These are phyloP conservation scores for Astyanax mexicanus DNA, from an alignment of 2,797 vertebrate genomes.

Conservation along the genomic window DNA sequence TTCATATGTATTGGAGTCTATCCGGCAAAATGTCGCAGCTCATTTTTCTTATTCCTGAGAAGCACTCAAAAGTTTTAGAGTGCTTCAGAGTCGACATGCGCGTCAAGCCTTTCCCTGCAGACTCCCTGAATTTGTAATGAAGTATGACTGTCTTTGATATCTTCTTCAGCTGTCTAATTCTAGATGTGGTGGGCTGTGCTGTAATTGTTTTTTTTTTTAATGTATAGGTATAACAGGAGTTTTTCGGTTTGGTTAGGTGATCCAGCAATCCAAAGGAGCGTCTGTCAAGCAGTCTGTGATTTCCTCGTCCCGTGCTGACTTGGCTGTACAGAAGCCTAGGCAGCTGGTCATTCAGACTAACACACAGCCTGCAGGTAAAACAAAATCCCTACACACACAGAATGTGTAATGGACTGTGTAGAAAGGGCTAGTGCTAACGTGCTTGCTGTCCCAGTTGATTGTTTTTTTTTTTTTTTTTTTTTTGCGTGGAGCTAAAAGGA, in stretches of 20 bases:
- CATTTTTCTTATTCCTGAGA: slow-evolving; percentile 48
- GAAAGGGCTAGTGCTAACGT: neutral
- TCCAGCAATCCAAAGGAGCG: slow-evolving; percentile 60
- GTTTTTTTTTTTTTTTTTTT: neutral
- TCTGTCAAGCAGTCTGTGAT: slow-evolving; percentile 50
- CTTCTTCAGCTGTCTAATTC: neutral
- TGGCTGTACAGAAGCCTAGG: slow-evolving; percentile 54
- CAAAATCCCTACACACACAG: neutral
- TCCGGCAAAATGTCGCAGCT: slow-evolving; percentile 44
- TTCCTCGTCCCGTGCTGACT: slow-evolving; percentile 35
- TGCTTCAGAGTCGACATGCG: slow-evolving; percentile 17
- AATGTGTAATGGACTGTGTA: neutral
- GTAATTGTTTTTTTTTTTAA: neutral
- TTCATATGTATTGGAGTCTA: slow-evolving; percentile 54
- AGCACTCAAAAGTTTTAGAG: slow-evolving; percentile 21
- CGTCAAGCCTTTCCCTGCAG: slow-evolving; percentile 5
- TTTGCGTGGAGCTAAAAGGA: neutral
- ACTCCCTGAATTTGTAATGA: neutral
- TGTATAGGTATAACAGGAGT: neutral
- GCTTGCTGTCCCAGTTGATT: neutral
- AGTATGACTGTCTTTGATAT: neutral
- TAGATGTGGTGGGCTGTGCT: neutral
- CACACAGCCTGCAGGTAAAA: slow-evolving; percentile 32
- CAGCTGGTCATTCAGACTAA: slow-evolving; percentile 52
- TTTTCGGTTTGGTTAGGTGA: slow-evolving; percentile 48